phyloP scores from a whole-genome alignment of 2,113 vertebrate species.

The Phyllopteryx taeniolatus region DNA sequence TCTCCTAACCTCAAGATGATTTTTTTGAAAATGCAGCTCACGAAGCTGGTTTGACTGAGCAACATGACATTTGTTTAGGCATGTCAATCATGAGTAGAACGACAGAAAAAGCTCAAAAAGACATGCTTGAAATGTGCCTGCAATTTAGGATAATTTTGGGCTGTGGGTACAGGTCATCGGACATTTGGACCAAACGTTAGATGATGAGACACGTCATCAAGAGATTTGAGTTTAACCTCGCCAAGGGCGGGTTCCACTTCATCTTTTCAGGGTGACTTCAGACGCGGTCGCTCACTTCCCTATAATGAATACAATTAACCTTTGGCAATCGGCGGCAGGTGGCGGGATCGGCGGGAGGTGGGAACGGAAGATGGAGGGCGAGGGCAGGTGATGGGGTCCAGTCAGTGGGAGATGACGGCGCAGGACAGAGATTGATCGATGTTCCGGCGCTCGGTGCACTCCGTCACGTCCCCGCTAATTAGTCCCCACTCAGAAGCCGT shows the following conservation, averaged over 20 bases:
- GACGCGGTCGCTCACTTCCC: conserved; percentile 24
- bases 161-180: too few species aligned
- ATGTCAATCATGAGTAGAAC: too few species aligned
- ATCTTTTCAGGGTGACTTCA: conserved; percentile 55
- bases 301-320: conserved; percentile 75
- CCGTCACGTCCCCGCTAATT: conserved; percentile 65
- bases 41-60: too few species aligned
- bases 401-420: conserved; percentile 42
- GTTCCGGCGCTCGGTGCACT: conserved; percentile 63
- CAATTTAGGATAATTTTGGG: neutral
- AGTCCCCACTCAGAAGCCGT: conserved; percentile 55
- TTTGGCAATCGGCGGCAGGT: conserved; percentile 51
- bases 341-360: conserved; percentile 45
- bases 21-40: too few species aligned
- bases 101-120: neutral
- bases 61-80: too few species aligned
- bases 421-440: conserved; percentile 72
- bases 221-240: conserved; percentile 38
- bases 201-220: neutral
- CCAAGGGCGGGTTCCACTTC: neutral
- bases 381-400: conserved; percentile 9
- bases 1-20: too few species aligned
- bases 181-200: neutral
- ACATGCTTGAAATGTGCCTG: neutral
- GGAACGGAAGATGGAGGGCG: neutral